Conservation (phyloP, 1,140 invertebrate genomes). For the Formica exsecta region DNA sequence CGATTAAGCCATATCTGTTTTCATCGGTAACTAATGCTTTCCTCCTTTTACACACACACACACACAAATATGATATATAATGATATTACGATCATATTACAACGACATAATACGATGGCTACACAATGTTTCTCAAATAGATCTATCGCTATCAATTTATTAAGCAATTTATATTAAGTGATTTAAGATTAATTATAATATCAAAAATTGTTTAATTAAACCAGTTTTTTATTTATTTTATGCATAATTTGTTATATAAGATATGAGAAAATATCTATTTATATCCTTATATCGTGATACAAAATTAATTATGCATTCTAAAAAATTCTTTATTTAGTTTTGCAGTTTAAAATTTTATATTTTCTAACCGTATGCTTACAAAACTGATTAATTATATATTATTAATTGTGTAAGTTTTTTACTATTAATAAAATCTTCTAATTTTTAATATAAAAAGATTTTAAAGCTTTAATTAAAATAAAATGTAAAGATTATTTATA, state of each 20-base stretch:
- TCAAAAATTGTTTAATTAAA: not conserved
- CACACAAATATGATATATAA: too few species aligned
- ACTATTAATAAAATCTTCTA: not conserved
- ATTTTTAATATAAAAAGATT: not conserved
- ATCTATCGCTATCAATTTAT: not conserved
- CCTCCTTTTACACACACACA: slow-evolving; percentile 5
- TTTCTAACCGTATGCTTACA: too few species aligned
- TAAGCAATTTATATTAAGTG: too few species aligned
- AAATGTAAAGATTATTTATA: not conserved
- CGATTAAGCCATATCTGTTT: slow-evolving; percentile 25
- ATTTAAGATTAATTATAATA: not conserved
- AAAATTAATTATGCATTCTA: too few species aligned
- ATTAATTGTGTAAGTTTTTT: too few species aligned
- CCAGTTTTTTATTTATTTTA: not conserved
- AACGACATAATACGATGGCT: not conserved
- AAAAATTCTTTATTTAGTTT: too few species aligned
- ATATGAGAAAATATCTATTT: too few species aligned
- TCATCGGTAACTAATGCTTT: slow-evolving; percentile 3
- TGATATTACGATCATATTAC: not conserved
- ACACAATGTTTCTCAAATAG: not conserved
- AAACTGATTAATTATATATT: too few species aligned
- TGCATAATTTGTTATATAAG: too few species aligned
- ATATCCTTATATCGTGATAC: too few species aligned
- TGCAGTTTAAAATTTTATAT: too few species aligned
- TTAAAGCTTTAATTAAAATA: not conserved